Percentiles rank a stretch among this genome's conserved stretches.
These are phyloP conservation scores for Aradophagus sp. DNA, from an alignment of 1,140 invertebrate genomes.

Conservation along the genomic window DNA sequence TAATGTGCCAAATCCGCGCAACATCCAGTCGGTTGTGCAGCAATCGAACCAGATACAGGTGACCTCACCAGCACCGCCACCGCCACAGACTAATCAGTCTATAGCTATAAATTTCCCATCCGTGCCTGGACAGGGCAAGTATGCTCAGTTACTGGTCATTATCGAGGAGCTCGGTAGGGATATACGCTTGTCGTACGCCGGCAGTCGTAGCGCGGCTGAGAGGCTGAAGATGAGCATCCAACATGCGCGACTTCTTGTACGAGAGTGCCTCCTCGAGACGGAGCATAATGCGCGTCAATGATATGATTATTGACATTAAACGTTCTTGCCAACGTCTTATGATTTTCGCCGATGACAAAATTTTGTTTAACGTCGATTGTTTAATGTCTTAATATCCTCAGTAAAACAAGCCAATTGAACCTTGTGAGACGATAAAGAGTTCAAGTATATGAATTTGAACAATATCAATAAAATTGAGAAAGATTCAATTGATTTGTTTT, in stretches of 20 bases:
- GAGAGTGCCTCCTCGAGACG: conserved; percentile 87
- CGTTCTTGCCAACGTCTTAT: no score
- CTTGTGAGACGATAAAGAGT: no score
- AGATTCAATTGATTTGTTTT: no score
- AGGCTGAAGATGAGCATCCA: conserved; percentile 86
- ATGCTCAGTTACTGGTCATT: conserved; percentile 85
- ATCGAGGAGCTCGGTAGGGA: conserved; percentile 90
- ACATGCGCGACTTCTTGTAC: conserved; percentile 85
- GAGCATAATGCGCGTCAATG: conserved; percentile 83
- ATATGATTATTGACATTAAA: conserved; percentile 61
- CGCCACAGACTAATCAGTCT: conserved; percentile 70
- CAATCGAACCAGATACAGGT: conserved; percentile 69
- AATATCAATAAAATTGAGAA: no score
- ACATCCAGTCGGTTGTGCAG: conserved; percentile 69
- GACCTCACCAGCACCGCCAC: conserved; percentile 8
- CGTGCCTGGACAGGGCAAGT: conserved; percentile 78
- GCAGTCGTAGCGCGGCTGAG: conserved; percentile 86
- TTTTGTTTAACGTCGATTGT: no score
- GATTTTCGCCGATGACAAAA: no score
- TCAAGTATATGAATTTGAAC: no score
- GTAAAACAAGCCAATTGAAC: no score
- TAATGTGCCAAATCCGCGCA: conserved; percentile 73
- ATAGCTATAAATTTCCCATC: conserved; percentile 70
- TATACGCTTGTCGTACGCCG: conserved; percentile 86
- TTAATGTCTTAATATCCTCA: no score